Evolutionary conservation across 2,113 vertebrate species (phyloP).

Genomic region (Platysteira castanea): DNA sequence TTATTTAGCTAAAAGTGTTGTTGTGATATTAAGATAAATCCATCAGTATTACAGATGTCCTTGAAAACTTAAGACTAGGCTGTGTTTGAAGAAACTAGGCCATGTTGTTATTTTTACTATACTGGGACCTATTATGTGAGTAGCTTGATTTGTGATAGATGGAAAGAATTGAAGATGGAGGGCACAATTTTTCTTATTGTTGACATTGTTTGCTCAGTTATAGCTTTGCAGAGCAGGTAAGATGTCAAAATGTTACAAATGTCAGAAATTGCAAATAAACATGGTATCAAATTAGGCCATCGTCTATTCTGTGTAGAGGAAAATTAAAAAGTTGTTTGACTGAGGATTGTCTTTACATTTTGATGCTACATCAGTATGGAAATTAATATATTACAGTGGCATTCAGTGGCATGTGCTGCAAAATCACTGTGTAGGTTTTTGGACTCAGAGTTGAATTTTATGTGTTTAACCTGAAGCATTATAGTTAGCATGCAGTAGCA

Average conservation of each 20-base stretch:
- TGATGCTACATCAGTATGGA: background rate
- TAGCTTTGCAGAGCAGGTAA: background rate
- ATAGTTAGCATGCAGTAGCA: background rate
- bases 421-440: background rate
- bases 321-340: background rate
- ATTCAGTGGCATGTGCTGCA: accelerated
- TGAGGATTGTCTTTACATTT: background rate
- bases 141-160: background rate
- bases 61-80: background rate
- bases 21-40: background rate
- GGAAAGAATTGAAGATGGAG: background rate
- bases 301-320: background rate
- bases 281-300: background rate
- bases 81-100: background rate
- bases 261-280: background rate
- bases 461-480: background rate
- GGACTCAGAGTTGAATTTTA: background rate
- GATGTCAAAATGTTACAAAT: background rate
- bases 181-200: background rate
- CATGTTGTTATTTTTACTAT: background rate
- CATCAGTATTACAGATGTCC: background rate
- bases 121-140: background rate
- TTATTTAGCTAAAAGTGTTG: background rate
- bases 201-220: background rate
- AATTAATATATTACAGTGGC: background rate